phyloP scores from a whole-genome alignment of 2,113 vertebrate genomes.

The Amphiprion percula region DNA sequence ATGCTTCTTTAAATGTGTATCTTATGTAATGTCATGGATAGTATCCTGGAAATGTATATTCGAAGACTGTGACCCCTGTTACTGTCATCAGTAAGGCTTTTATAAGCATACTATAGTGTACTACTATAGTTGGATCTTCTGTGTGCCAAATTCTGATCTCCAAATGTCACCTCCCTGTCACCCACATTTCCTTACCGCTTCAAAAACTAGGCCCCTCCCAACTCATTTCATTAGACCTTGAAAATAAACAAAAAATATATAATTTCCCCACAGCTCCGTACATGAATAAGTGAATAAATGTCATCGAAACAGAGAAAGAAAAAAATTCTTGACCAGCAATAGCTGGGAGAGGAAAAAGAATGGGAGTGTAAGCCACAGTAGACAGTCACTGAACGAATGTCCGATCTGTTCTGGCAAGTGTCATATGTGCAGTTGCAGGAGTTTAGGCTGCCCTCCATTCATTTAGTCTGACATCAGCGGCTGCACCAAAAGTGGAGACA shows the following conservation, averaged over 20 bases:
- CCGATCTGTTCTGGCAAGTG: slow-evolving; percentile 71
- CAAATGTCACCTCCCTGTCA: not conserved
- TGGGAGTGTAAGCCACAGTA: slow-evolving; percentile 16
- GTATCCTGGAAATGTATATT: slow-evolving; percentile 28
- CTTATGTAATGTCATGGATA: slow-evolving; percentile 34
- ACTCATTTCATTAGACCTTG: slow-evolving; percentile 3
- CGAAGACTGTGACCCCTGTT: not conserved
- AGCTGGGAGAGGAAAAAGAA: slow-evolving; percentile 20
- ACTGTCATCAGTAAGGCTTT: slow-evolving; percentile 22
- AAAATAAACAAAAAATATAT: not conserved
- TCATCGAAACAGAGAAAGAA: not conserved
- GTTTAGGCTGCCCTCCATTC: slow-evolving; percentile 54
- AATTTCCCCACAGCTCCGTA: slow-evolving; percentile 17
- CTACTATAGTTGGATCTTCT: not conserved
- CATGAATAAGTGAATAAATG: slow-evolving; percentile 4
- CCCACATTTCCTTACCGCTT: slow-evolving; percentile 12
- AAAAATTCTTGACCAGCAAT: slow-evolving; percentile 10
- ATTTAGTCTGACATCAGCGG: slow-evolving; percentile 59
- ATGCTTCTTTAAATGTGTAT: slow-evolving; percentile 41
- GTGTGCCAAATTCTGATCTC: slow-evolving; percentile 1
- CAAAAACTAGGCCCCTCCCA: not conserved
- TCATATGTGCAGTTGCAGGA: slow-evolving; percentile 64
- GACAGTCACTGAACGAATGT: slow-evolving; percentile 63
- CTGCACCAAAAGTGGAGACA: slow-evolving; percentile 24
- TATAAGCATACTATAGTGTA: not conserved